phyloP scores from a whole-genome alignment of 53 echinoderm and acorn worm genomes.

The Echinometra lucunter region DNA sequence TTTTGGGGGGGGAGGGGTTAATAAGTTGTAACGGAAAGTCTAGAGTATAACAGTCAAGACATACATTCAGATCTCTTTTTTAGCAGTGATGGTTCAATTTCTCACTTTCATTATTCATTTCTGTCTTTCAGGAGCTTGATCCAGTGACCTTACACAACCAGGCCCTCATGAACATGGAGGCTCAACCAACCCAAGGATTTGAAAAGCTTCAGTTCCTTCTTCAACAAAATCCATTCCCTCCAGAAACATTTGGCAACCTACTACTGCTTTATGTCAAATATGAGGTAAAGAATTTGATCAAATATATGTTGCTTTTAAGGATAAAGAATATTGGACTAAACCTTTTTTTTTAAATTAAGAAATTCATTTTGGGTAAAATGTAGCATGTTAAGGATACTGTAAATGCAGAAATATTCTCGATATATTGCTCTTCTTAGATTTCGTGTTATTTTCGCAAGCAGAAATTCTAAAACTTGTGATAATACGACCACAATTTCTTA shows the following conservation, averaged over 20 bases:
- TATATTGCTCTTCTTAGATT: too few relatives aligned
- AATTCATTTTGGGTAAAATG: too few relatives aligned
- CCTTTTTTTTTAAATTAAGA: too few relatives aligned
- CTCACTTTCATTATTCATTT: not conserved
- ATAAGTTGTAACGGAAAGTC: not conserved
- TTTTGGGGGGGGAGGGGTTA: too few relatives aligned
- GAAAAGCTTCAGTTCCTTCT: slow-evolving; percentile 96
- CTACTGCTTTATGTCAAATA: slow-evolving; percentile 93
- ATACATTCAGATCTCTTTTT: not conserved
- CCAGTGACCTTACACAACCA: slow-evolving; percentile 99
- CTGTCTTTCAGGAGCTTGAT: slow-evolving; percentile 83
- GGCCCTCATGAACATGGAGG: slow-evolving; percentile 99
- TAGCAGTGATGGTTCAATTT: not conserved
- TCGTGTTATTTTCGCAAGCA: too few relatives aligned
- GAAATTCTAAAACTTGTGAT: too few relatives aligned
- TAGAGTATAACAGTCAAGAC: not conserved
- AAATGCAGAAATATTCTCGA: too few relatives aligned
- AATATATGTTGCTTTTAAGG: too few relatives aligned
- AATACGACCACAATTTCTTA: too few relatives aligned
- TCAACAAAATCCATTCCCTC: slow-evolving; percentile 98
- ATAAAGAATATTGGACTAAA: too few relatives aligned
- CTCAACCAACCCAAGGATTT: slow-evolving; percentile 93
- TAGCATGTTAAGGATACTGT: too few relatives aligned
- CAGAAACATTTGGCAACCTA: slow-evolving; percentile 97
- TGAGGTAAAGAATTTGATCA: slow-evolving; percentile 78